A percentile compares a stretch with the other conserved stretches of the same genome.
phyloP scores from a whole-genome alignment of 1,140 invertebrate genomes.

The Caenorhabditis remanei region DNA sequence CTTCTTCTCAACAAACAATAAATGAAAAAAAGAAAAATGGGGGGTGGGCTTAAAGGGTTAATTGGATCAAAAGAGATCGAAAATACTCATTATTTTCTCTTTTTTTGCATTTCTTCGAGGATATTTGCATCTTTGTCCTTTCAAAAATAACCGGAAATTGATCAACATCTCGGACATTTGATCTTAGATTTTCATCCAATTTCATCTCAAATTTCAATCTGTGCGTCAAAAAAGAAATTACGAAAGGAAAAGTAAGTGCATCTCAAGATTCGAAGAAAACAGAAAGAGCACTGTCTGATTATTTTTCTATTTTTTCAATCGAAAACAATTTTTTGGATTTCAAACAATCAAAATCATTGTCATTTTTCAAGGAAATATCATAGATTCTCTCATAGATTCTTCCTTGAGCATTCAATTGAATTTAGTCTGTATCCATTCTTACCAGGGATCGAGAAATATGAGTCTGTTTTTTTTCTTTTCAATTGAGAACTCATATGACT shows the following conservation, averaged over 20 bases:
- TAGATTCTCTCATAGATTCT: too few relatives aligned
- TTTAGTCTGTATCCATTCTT: background rate
- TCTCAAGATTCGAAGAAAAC: background rate
- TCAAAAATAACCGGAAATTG: constrained; percentile 25
- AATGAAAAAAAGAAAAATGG: background rate
- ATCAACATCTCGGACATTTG: constrained; percentile 13
- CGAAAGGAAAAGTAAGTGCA: constrained; percentile 1
- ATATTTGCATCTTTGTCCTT: background rate
- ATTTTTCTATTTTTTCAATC: background rate
- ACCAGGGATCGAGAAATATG: background rate
- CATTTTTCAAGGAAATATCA: too few relatives aligned
- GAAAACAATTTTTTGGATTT: background rate
- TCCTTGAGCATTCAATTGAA: too few relatives aligned
- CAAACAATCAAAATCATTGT: too few relatives aligned
- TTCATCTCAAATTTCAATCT: constrained; percentile 14
- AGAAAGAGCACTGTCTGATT: constrained; percentile 15
- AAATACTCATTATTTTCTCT: background rate
- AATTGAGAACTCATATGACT: constrained; percentile 23
- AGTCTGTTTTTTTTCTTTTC: background rate
- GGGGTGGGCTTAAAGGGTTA: constrained; percentile 13
- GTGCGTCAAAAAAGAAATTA: background rate
- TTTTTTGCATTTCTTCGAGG: background rate
- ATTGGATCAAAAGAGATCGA: background rate
- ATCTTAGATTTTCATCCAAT: background rate
- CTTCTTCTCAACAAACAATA: constrained; percentile 35